Conservation (phyloP, 2,113 vertebrate genomes). For the Brachypteracias leptosomus region DNA sequence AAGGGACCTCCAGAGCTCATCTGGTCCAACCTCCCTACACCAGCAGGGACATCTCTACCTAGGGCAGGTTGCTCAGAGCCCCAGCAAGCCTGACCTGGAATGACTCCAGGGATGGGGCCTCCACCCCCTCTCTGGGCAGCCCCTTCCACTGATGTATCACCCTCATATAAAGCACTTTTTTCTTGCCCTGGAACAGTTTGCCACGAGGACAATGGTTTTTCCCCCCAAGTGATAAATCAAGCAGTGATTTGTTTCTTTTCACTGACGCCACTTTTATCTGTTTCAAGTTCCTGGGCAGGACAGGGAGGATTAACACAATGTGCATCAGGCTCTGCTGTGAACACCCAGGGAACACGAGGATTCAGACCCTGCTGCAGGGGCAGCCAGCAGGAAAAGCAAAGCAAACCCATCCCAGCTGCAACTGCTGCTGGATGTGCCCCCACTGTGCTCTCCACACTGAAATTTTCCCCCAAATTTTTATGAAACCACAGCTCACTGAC, state of each 20-base stretch:
- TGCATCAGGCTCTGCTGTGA: not conserved
- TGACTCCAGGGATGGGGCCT: too few relatives aligned
- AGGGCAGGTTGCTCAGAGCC: too few relatives aligned
- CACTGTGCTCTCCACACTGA: not conserved
- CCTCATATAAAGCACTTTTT: too few relatives aligned
- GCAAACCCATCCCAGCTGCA: not conserved
- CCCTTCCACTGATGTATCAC: too few relatives aligned
- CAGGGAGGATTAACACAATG: not conserved
- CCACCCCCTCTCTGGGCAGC: too few relatives aligned
- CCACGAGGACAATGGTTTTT: not conserved
- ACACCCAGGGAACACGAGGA: not conserved
- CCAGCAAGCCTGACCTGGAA: too few relatives aligned
- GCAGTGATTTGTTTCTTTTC: not conserved
- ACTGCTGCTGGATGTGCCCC: not conserved
- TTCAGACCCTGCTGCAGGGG: not conserved
- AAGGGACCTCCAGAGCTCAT: too few relatives aligned
- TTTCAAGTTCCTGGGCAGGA: not conserved
- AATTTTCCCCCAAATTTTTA: not conserved
- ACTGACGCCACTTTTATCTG: not conserved
- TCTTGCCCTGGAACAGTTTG: rapidly evolving
- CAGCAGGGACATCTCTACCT: too few relatives aligned
- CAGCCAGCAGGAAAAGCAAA: not conserved
- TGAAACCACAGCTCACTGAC: not conserved
- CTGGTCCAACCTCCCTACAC: too few relatives aligned
- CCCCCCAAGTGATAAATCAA: not conserved